Evolutionary conservation across 2,113 vertebrate genomes (phyloP).

Genomic region (Erinaceus europaeus): DNA sequence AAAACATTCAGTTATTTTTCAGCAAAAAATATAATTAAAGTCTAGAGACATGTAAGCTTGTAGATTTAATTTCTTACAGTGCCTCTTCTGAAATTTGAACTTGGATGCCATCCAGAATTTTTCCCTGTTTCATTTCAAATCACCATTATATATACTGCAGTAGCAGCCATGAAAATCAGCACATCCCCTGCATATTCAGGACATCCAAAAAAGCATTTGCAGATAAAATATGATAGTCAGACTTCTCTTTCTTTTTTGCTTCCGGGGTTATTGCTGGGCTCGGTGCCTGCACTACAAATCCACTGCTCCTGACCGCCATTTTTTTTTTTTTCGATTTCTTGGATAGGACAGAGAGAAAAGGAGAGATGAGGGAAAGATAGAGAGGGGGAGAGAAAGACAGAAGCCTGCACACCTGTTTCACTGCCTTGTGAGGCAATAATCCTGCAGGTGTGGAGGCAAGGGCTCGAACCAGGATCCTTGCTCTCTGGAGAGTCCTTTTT

Average conservation of each 20-base stretch:
- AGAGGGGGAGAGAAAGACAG: too few species aligned
- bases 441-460: too few species aligned
- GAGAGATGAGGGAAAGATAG: too few species aligned
- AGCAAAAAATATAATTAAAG: constrained; percentile 34
- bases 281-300: too few species aligned
- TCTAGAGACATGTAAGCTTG: neutral
- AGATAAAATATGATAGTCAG: neutral
- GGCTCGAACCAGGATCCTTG: too few species aligned
- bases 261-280: too few species aligned
- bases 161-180: constrained; percentile 37
- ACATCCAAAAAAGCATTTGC: neutral
- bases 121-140: constrained; percentile 46
- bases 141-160: constrained; percentile 36
- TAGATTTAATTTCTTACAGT: constrained; percentile 49
- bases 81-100: constrained; percentile 46
- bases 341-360: too few species aligned
- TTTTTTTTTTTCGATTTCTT: too few species aligned
- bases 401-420: too few species aligned
- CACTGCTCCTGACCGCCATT: too few species aligned
- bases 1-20: constrained; percentile 40
- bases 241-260: neutral
- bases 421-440: too few species aligned
- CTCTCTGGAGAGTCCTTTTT: too few species aligned
- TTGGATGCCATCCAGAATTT: constrained; percentile 42
- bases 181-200: neutral